Evolutionary conservation across 2,888 invertebrate genomes (phyloP).

Genomic region (Epicampocera succincta): DNA sequence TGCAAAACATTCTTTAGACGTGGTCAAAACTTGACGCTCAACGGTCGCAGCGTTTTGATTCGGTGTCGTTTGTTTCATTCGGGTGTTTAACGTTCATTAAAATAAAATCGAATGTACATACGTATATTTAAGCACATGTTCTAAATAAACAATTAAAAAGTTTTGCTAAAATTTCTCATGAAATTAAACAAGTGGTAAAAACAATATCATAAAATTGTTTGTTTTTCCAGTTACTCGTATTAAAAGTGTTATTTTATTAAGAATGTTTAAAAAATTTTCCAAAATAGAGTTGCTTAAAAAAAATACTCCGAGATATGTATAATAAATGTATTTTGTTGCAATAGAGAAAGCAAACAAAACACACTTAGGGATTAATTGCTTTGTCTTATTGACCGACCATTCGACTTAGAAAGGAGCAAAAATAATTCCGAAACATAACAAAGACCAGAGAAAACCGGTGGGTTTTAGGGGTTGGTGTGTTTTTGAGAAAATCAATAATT

Average conservation of each 20-base stretch:
- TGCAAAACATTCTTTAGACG: constrained; percentile 78
- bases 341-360: not conserved
- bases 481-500: too few relatives aligned
- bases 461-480: too few relatives aligned
- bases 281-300: too few relatives aligned
- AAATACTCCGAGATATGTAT: too few relatives aligned
- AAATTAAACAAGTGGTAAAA: not conserved
- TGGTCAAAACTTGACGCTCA: constrained; percentile 78
- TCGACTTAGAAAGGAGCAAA: too few relatives aligned
- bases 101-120: not conserved
- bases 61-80: constrained; percentile 23
- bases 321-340: too few relatives aligned
- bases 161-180: not conserved
- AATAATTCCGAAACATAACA: too few relatives aligned
- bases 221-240: constrained; percentile 32
- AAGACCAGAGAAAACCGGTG: too few relatives aligned
- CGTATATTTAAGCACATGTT: too few relatives aligned
- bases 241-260: constrained; percentile 9
- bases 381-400: not conserved
- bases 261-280: not conserved
- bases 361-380: constrained; percentile 23
- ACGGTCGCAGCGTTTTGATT: constrained; percentile 70
- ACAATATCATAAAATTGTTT: constrained; percentile 13
- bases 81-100: constrained; percentile 16
- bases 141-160: not conserved